Conservation (phyloP, 1,140 invertebrate species). For the Odontomachus brunneus region DNA sequence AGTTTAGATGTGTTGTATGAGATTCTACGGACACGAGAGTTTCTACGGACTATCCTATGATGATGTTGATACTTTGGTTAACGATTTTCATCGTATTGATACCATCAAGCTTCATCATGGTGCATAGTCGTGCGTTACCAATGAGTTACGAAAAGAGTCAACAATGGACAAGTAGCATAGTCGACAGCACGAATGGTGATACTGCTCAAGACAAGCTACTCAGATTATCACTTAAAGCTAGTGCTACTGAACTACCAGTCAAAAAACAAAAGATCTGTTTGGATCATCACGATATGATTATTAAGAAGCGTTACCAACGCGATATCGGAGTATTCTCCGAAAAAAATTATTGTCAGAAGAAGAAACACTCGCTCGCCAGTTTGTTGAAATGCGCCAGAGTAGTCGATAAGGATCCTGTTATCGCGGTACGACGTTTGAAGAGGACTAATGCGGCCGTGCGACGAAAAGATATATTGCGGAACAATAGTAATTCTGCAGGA, state of each 20-base stretch:
- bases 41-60: not conserved
- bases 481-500: not conserved
- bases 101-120: not conserved
- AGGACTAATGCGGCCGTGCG: not conserved
- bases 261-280: not conserved
- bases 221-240: not conserved
- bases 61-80: slow-evolving; percentile 21
- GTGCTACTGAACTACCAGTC: not conserved
- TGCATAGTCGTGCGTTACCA: not conserved
- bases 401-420: not conserved
- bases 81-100: not conserved
- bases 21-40: not conserved
- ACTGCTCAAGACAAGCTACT: not conserved
- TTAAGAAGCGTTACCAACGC: not conserved
- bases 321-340: not conserved
- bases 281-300: not conserved
- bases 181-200: not conserved
- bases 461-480: not conserved
- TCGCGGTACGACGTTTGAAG: not conserved
- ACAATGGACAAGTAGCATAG: too few relatives aligned
- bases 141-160: not conserved
- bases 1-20: slow-evolving; percentile 9
- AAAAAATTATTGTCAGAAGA: not conserved
- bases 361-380: slow-evolving; percentile 55
- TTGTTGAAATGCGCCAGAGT: slow-evolving; percentile 74